A percentile compares a stretch with the other conserved stretches of the same genome.
These are phyloP conservation scores for Chlorodrepanis virens DNA, from an alignment of 2,113 vertebrate species.

Conservation along the genomic window DNA sequence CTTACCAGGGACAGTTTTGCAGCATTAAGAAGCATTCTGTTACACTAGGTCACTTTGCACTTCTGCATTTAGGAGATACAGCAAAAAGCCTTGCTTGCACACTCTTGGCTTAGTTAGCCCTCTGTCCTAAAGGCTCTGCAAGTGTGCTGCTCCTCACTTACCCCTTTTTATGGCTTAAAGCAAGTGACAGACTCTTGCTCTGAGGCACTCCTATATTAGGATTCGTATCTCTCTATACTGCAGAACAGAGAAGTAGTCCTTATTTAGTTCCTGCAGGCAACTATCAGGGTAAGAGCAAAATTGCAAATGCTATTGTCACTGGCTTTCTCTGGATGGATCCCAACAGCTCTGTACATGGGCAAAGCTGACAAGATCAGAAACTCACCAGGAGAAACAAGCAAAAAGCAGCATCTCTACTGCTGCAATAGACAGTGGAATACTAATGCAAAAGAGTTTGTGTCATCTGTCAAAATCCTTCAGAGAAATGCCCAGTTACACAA, in stretches of 20 bases:
- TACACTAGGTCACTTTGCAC: background rate
- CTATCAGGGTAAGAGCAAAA: background rate
- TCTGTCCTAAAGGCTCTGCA: background rate
- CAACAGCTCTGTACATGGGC: background rate
- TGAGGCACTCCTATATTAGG: slow-evolving; percentile 60
- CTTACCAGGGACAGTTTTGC: background rate
- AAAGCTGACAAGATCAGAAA: background rate
- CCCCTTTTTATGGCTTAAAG: slow-evolving; percentile 14
- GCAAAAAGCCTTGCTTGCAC: background rate
- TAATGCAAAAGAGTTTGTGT: background rate
- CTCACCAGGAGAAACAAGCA: background rate
- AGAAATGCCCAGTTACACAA: background rate
- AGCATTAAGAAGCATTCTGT: background rate
- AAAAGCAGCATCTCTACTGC: background rate
- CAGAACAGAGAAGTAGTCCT: slow-evolving; percentile 18
- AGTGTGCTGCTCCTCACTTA: background rate
- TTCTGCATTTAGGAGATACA: background rate
- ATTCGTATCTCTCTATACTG: slow-evolving; percentile 12
- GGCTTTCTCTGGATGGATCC: slow-evolving; percentile 23
- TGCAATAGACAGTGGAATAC: background rate
- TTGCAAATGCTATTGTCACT: background rate
- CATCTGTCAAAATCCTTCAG: background rate
- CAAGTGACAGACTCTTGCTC: background rate
- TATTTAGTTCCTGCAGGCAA: slow-evolving; percentile 43
- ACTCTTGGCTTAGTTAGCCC: background rate